A percentile compares a stretch with the other conserved stretches of the same genome.
Evolutionary conservation across 1,140 invertebrate species (phyloP).

Genomic region (Belonocnema kinseyi): DNA sequence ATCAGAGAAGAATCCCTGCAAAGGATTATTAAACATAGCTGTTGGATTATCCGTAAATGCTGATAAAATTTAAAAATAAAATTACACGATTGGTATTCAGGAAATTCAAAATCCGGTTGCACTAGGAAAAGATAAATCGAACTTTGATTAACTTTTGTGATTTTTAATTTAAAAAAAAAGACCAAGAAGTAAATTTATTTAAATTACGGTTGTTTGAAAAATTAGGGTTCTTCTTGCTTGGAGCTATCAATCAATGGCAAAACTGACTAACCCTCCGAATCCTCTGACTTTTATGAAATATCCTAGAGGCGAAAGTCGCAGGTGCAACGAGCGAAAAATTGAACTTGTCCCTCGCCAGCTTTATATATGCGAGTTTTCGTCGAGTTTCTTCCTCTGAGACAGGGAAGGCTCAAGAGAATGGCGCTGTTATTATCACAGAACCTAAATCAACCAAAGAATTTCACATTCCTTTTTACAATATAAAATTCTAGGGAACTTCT

Average conservation of each 20-base stretch:
- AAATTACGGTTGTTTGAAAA: neutral
- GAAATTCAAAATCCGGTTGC: too few relatives aligned
- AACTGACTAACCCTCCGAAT: constrained; percentile 10
- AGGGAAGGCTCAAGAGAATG: constrained; percentile 7
- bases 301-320: constrained; percentile 52
- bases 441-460: neutral
- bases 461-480: neutral
- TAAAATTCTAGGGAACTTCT: neutral
- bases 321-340: constrained; percentile 67
- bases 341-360: constrained; percentile 43
- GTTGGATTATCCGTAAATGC: constrained; percentile 5
- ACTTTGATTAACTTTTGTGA: too few relatives aligned
- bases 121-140: too few relatives aligned
- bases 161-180: too few relatives aligned
- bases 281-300: constrained; percentile 5
- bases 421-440: neutral
- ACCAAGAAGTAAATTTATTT: too few relatives aligned
- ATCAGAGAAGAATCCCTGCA: constrained; percentile 10
- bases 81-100: neutral
- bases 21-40: constrained; percentile 28
- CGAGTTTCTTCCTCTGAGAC: constrained; percentile 33
- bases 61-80: neutral
- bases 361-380: constrained; percentile 41
- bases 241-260: neutral
- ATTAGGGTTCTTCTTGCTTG: neutral